Base-by-base conservation (phyloP, 2,797 vertebrate genomes). In the Syncerus caffer region DNA sequence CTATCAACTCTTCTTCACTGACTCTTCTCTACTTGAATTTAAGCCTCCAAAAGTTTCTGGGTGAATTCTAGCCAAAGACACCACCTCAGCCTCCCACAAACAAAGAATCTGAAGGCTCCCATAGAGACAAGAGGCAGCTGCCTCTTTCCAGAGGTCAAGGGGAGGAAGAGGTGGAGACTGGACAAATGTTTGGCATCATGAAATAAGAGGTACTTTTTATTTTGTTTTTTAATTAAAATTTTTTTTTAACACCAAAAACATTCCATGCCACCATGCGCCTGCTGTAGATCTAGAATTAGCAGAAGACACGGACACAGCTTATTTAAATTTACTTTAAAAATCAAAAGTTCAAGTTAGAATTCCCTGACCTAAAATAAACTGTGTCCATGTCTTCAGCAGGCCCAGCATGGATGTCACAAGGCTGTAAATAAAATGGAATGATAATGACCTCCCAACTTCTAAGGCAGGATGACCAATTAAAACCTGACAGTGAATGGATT, bases 281-380 rank as follows among this genome's bases (percentile, higher is more conserved):
- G 34, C 3, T 45, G 71, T 45, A 42, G 71, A 7, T 45, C 6
- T 74, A 76, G 23, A 42, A 76, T 76, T 76, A 76, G 38, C 71
- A 76, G 71, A 45, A 27, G 23, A 45, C 38, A 27, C 0, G 6
- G 71, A 45, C 71, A 45, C 38, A 45, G 71, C 12, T 76, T 71
- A 71, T 71, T 71, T 76, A 42, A 71, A 71, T 23, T 38, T 38
- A 85, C 55, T 89, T 89, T 51, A 86, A 90, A 96, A 51, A 51
- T 83, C 79, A 47, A 97, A 97, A 71, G 79, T 87, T 78, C 34
- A 78, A 23, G 38, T 38, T 55, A 16, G 64, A 84, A 86, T 89
- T 94, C 45, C 53, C 53, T 76, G 53, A 90, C 55, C 25, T 67
- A 42, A 53, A 45, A 45, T 19, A 62, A 89, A 50, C 17, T 34